Evolutionary conservation across 2,888 invertebrate genomes (phyloP), one percentile per base, ranked within the genome.

Genomic region (Sipha maydis): DNA sequence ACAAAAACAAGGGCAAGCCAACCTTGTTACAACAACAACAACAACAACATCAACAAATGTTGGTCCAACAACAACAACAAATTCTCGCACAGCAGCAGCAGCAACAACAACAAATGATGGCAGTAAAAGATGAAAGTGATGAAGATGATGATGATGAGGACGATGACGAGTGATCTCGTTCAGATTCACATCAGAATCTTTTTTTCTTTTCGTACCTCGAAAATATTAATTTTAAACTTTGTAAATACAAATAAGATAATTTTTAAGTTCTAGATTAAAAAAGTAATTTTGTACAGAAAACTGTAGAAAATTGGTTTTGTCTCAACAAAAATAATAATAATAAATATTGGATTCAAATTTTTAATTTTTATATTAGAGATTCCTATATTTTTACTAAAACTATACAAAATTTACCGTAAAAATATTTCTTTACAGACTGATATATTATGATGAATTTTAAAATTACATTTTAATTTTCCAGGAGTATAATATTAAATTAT

Each of bases 1-100:
- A 96, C 93, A 96, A 96, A 92, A 96, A 96, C 93, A 95, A 95
- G 91, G 92, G 92, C 90, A 93, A 93, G 91, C 89, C 90, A 76
- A 89, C 89, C 75, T 85, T 89, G 71, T 86, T 89, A 61, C 88
- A 88, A 17, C 73, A 73, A 19, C 85, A 85, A 79, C 85, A 86
- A 73, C 77, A 77, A 61, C 88, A 88, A 31, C 88, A 85, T 48
- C 88, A 88, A 48, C 88, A 88, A 67, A 88, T 88, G 82, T 82
- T 83, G 83, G 77, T 76, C n/a, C 89, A 79, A 69, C 89, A 85
- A 83, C 79, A 89, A 48, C 82, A 89, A 31, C 89, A 90, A 67
- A 76, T 89, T n/a, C 89, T 82, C 54, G 78, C 76, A 71, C 76
- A 34, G 73, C 54, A 71, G 67, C 83, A 83, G 85, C 41, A 34